phyloP scores from a whole-genome alignment of 2,113 vertebrate genomes.

The Sinocyclocheilus anshuiensis region DNA sequence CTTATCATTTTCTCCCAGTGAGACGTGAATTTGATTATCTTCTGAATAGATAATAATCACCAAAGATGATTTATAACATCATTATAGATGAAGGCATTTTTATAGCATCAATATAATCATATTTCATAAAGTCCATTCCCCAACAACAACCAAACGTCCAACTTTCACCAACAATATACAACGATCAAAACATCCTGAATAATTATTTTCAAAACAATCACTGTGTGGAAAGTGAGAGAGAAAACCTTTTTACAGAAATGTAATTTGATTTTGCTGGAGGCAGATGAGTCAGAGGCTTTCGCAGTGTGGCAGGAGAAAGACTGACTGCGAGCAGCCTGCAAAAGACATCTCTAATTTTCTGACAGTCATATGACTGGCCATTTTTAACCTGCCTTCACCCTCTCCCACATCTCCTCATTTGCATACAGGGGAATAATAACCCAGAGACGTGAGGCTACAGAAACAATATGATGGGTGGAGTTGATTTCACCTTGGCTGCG shows the following conservation, averaged over 20 bases:
- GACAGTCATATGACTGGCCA: conserved; percentile 6
- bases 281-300: conserved; percentile 34
- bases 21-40: conserved; percentile 59
- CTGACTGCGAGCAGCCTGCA: conserved; percentile 12
- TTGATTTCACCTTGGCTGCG: conserved; percentile 17
- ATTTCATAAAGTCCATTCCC: conserved; percentile 30
- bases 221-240: not conserved
- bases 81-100: conserved; percentile 52
- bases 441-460: not conserved
- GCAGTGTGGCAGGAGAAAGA: conserved; percentile 9
- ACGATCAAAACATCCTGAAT: conserved; percentile 39
- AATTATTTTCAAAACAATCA: conserved; percentile 49
- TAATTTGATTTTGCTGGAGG: conserved; percentile 35
- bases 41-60: conserved; percentile 57
- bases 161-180: conserved; percentile 41
- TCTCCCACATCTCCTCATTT: conserved; percentile 5
- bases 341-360: conserved; percentile 24
- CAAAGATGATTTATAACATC: conserved; percentile 54
- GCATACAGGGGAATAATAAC: conserved; percentile 23
- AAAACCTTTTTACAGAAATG: conserved; percentile 27
- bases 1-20: conserved; percentile 44
- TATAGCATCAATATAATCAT: conserved; percentile 49
- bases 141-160: conserved; percentile 20
- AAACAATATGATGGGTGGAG: conserved; percentile 6
- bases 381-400: conserved; percentile 10